These are phyloP conservation scores for Eurytoma adleriae DNA, from an alignment of 2,888 invertebrate genomes.

Conservation along the genomic window DNA sequence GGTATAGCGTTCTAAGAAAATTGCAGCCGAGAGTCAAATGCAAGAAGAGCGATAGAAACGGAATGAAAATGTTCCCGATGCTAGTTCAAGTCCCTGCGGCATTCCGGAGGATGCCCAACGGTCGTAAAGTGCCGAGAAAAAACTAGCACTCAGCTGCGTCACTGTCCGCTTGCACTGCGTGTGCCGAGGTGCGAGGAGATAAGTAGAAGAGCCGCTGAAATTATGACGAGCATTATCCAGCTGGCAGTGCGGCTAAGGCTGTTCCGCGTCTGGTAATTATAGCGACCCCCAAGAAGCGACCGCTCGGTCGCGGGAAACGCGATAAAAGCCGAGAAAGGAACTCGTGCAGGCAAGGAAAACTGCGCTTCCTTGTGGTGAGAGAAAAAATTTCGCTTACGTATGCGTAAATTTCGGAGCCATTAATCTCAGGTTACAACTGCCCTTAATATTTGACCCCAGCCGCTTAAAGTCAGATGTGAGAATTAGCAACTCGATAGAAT, in stretches of 20 bases:
- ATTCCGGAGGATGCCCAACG: not conserved
- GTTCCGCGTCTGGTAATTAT: conserved; percentile 1
- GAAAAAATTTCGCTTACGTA: too few relatives aligned
- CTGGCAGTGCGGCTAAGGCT: not conserved
- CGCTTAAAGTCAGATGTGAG: too few relatives aligned
- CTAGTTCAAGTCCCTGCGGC: too few relatives aligned
- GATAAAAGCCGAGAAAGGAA: not conserved
- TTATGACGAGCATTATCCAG: conserved; percentile 25
- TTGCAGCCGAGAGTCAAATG: too few relatives aligned
- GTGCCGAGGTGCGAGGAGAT: not conserved
- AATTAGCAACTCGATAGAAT: too few relatives aligned
- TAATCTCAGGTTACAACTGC: too few relatives aligned
- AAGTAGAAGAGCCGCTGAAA: not conserved
- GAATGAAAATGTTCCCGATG: too few relatives aligned
- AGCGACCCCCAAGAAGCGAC: not conserved
- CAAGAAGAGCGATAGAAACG: too few relatives aligned
- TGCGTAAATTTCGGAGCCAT: too few relatives aligned
- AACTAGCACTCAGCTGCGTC: not conserved
- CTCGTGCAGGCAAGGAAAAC: not conserved
- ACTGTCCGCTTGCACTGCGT: not conserved
- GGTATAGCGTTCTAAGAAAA: too few relatives aligned
- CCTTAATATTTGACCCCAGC: too few relatives aligned
- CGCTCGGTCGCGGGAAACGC: not conserved
- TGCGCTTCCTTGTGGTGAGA: too few relatives aligned
- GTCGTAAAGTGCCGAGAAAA: not conserved